phyloP scores from a whole-genome alignment of 2,888 invertebrate genomes.

The Lepidochrysops patricia region DNA sequence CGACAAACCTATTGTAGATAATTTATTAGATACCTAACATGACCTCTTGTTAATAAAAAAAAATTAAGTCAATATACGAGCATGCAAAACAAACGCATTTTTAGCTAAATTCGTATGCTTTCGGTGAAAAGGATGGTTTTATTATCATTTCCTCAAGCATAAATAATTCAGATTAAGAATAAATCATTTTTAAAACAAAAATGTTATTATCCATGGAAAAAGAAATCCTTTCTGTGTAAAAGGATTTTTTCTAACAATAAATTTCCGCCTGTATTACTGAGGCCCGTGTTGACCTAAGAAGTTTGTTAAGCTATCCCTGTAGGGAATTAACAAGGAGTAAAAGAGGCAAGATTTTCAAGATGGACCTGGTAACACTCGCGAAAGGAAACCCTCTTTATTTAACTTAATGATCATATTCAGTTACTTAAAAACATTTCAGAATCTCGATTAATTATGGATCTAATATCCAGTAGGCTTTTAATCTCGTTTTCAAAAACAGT shows the following conservation, averaged over 20 bases:
- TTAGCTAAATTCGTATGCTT: neutral
- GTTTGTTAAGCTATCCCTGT: slow-evolving; percentile 24
- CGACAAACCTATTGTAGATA: too few relatives aligned
- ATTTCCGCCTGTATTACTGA: slow-evolving; percentile 19
- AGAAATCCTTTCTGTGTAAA: slow-evolving; percentile 14
- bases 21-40: too few relatives aligned
- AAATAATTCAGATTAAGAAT: slow-evolving; percentile 3
- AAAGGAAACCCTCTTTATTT: neutral
- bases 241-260: slow-evolving; percentile 19
- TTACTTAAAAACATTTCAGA: neutral
- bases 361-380: slow-evolving; percentile 17
- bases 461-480: neutral
- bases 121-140: neutral
- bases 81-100: neutral
- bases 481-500: neutral
- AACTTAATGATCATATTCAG: neutral
- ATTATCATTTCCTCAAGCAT: neutral
- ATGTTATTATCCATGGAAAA: slow-evolving; percentile 5
- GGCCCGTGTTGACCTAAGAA: slow-evolving; percentile 26
- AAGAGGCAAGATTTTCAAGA: slow-evolving; percentile 25
- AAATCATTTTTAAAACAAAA: neutral
- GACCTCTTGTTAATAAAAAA: too few relatives aligned
- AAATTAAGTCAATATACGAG: neutral
- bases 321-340: slow-evolving; percentile 27
- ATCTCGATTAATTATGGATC: neutral